A percentile compares a stretch with the other conserved stretches of the same genome.
Evolutionary conservation across 1,140 invertebrate genomes (phyloP).

Genomic region (Chelonus insularis): DNA sequence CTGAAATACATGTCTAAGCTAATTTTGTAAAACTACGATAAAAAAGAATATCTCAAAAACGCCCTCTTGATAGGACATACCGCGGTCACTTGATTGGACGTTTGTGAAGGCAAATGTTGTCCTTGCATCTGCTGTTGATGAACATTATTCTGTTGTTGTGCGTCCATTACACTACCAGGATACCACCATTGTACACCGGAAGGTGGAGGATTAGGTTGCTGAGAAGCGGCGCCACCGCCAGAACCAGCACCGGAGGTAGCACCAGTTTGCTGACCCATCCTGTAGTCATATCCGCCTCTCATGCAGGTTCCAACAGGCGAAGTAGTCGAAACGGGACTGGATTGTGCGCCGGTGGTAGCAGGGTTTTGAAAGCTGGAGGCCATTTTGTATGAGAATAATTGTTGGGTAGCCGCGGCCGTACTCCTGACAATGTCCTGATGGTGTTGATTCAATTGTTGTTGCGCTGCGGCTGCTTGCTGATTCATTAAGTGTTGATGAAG

Average conservation of each 20-base stretch:
- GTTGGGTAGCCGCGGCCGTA: constrained; percentile 69
- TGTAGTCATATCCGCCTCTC: constrained; percentile 65
- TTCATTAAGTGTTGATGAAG: constrained; percentile 60
- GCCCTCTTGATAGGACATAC: constrained; percentile 41
- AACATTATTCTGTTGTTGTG: constrained; percentile 61
- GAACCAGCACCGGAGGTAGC: constrained; percentile 33
- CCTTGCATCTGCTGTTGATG: constrained; percentile 62
- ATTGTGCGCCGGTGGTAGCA: constrained; percentile 60
- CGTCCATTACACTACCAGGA: constrained; percentile 56
- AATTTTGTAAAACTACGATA: too few relatives aligned
- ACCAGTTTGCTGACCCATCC: constrained; percentile 46
- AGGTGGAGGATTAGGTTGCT: constrained; percentile 58
- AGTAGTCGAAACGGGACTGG: constrained; percentile 57
- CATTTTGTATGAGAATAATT: constrained; percentile 83
- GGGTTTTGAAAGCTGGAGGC: constrained; percentile 76
- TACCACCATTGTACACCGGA: constrained; percentile 73
- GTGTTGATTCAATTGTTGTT: constrained; percentile 51
- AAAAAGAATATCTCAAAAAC: too few relatives aligned
- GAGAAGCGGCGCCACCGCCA: constrained; percentile 37
- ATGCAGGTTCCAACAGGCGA: constrained; percentile 56
- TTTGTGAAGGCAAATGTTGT: constrained; percentile 55
- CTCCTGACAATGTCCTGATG: constrained; percentile 59
- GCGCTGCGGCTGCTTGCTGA: constrained; percentile 55
- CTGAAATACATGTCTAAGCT: too few relatives aligned
- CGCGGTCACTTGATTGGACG: constrained; percentile 48